These are phyloP conservation scores for Phalacrocorax brasilianus DNA, from an alignment of 2,113 vertebrate species.

Conservation along the genomic window DNA sequence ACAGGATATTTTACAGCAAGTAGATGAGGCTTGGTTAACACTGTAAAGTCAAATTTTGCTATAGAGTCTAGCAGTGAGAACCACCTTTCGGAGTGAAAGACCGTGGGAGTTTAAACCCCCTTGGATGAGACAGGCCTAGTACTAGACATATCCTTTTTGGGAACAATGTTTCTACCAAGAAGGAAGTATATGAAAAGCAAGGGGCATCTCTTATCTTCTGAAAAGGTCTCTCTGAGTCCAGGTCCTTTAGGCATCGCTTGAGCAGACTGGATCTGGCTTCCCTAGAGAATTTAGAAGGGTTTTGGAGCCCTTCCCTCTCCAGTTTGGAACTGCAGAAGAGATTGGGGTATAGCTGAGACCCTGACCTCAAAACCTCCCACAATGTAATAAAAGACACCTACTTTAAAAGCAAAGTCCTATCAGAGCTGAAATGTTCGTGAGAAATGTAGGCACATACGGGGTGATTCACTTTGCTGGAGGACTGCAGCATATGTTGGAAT, in stretches of 20 bases:
- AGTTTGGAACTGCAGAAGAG: neutral
- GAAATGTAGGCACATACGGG: neutral
- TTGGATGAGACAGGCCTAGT: neutral
- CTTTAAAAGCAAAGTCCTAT: neutral
- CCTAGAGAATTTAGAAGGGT: neutral
- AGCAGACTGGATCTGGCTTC: neutral
- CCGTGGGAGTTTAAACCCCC: neutral
- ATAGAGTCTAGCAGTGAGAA: neutral
- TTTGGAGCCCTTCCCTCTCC: neutral
- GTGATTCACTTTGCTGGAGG: neutral
- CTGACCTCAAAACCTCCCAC: neutral
- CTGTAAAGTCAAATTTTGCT: neutral
- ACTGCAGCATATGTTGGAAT: neutral
- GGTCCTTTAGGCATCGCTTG: neutral
- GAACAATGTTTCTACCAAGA: neutral
- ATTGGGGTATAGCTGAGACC: neutral
- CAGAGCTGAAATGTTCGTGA: neutral
- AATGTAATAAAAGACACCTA: neutral
- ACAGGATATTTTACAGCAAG: neutral
- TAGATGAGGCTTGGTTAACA: neutral
- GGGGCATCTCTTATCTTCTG: neutral
- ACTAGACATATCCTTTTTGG: neutral
- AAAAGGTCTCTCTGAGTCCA: neutral
- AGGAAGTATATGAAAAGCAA: neutral
- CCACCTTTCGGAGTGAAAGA: neutral